Base-by-base conservation (phyloP, 2,888 invertebrate genomes). In the Orchesellides sinensis region DNA sequence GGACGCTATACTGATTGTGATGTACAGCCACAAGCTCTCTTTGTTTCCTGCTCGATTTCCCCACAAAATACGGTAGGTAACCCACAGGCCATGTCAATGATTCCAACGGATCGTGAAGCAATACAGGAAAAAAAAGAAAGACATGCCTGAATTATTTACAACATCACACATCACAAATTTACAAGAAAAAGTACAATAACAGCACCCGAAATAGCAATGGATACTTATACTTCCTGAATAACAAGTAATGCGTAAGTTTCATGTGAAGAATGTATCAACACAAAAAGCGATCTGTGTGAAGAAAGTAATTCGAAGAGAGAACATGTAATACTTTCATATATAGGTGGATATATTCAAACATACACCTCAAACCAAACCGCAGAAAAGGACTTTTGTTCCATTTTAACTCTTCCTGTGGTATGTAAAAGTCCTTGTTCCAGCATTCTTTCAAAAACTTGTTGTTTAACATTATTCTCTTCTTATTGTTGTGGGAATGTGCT, bases 21-120 rank as follows among this genome's bases (percentile, higher is more conserved):
- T 92, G 92, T 96, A 96, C 78, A 96, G 92, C 91, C 96, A 95
- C 90, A 96, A 93, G 88, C 95, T 93, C 89, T 95, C 94, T 89
- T 93, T 93, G 89, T 94, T 94, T 90, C 94, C 95, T 95, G 93
- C 2, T 87, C 85, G 52, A 79, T 56, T 74, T 72, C 72, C 61
- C 63, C 25, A 70, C 70, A 52, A 83, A 54, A 66, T 27, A 32
- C 1, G 54, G 52, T 47, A 45, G 54, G 40, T 25, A 66, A 68
- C 40, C 61, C 47, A 23, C 61, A 61, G n/a, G 12, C 32, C 59
- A 21, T 70, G 52, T 77, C 73, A 61, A 21, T 23, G 49, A 59
- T 63, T 32, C 73, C 56, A 45, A 63, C 25, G 72, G 29, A 29
- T 29, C 27, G 56, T 35, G 29, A 29, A 40, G 56, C 19, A 69